These are phyloP conservation scores for Zosterops lateralis DNA, from an alignment of 2,113 vertebrate genomes.

Conservation along the genomic window DNA sequence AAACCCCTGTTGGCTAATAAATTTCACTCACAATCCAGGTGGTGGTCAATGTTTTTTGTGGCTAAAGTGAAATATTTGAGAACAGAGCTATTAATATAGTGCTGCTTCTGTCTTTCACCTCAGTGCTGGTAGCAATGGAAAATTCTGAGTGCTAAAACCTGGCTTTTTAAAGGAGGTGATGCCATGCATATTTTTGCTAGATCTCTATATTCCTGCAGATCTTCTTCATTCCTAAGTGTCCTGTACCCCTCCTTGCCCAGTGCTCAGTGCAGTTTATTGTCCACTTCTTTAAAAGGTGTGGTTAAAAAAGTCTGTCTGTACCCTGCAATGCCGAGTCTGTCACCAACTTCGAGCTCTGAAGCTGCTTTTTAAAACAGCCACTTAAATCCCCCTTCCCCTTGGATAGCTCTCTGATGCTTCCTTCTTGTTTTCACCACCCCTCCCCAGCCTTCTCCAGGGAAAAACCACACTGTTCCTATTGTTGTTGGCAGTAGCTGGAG, in stretches of 20 bases:
- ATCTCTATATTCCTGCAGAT: not conserved
- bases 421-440: not conserved
- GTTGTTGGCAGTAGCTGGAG: not conserved
- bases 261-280: not conserved
- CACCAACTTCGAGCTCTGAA: not conserved
- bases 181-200: not conserved
- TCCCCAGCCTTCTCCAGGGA: not conserved
- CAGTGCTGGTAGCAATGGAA: not conserved
- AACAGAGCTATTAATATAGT: not conserved
- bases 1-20: conserved; percentile 8
- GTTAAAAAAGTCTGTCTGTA: not conserved
- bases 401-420: not conserved
- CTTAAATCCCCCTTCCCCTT: not conserved
- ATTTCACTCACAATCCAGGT: not conserved
- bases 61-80: not conserved
- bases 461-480: not conserved
- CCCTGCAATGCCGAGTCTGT: not conserved
- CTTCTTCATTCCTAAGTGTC: not conserved
- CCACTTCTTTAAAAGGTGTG: not conserved
- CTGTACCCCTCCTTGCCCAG: not conserved
- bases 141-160: not conserved
- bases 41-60: not conserved
- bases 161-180: not conserved
- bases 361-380: not conserved
- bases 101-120: not conserved